These are phyloP conservation scores for Pandion haliaetus DNA, from an alignment of 2,113 vertebrate species.

Conservation along the genomic window DNA sequence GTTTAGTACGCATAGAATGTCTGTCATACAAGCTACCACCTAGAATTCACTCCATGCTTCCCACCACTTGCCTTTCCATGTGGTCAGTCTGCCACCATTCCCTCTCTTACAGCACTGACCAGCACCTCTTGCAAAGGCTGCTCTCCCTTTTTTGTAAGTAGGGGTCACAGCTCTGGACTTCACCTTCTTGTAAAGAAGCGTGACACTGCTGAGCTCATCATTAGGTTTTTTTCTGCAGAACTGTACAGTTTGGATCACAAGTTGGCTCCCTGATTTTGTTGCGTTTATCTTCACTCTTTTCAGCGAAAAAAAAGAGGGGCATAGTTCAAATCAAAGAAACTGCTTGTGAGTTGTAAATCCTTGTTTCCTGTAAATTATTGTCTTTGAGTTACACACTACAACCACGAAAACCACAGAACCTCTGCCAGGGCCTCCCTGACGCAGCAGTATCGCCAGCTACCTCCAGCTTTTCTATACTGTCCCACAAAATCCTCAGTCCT, in stretches of 20 bases:
- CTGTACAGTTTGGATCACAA: neutral
- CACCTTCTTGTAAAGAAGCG: neutral
- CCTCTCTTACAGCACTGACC: neutral
- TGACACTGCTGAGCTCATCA: neutral
- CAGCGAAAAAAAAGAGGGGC: accelerated
- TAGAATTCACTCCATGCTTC: neutral
- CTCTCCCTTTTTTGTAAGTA: neutral
- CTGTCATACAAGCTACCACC: neutral
- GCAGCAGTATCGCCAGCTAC: neutral
- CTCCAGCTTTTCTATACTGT: neutral
- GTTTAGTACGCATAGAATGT: neutral
- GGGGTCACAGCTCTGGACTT: neutral
- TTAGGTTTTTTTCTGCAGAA: neutral
- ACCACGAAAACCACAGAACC: neutral
- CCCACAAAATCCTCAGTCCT: neutral
- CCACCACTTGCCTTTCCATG: neutral
- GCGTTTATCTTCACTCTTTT: neutral
- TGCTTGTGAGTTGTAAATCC: neutral
- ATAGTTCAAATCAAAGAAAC: neutral
- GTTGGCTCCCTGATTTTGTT: neutral
- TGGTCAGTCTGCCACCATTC: neutral
- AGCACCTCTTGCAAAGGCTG: neutral
- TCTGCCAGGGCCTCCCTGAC: neutral
- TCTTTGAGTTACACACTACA: neutral
- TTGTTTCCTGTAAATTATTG: neutral